Conservation (phyloP, 2,888 invertebrate species). For the Scaptomyza caliginosa region DNA sequence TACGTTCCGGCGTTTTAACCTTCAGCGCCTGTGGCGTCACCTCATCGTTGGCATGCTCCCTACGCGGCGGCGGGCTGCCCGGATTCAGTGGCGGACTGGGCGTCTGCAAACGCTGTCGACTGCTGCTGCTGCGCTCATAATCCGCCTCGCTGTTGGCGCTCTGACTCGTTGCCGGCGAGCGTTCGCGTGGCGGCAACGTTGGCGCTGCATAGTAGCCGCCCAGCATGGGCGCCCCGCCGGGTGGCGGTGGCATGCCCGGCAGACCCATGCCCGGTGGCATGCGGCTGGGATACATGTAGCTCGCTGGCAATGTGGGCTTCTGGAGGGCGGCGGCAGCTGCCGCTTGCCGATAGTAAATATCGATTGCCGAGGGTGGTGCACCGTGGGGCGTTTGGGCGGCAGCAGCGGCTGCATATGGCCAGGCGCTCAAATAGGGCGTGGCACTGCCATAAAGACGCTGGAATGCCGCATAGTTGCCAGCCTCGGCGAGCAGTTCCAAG, state of each 20-base stretch:
- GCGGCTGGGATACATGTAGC: constrained; percentile 86
- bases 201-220: constrained; percentile 85
- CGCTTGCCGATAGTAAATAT: constrained; percentile 92
- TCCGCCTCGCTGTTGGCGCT: constrained; percentile 72
- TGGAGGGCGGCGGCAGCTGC: constrained; percentile 90
- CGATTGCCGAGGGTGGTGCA: constrained; percentile 88
- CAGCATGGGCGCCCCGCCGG: constrained; percentile 81
- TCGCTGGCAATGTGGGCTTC: constrained; percentile 90
- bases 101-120: constrained; percentile 65
- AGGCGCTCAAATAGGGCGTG: constrained; percentile 88
- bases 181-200: constrained; percentile 53
- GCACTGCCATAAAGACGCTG: constrained; percentile 93
- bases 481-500: constrained; percentile 97
- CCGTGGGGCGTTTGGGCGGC: constrained; percentile 86
- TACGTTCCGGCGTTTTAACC: constrained; percentile 22
- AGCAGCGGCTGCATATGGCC: constrained; percentile 85
- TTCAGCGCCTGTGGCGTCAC: background rate
- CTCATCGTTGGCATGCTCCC: background rate
- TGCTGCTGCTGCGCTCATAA: constrained; percentile 68
- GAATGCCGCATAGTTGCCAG: constrained; percentile 98
- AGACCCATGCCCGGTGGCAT: constrained; percentile 80
- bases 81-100: constrained; percentile 84
- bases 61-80: constrained; percentile 82
- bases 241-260: constrained; percentile 72
- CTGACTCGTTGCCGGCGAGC: constrained; percentile 70